Base-by-base conservation (phyloP, 64 coral and sea anemone species). In the Platygyra sinensis region DNA sequence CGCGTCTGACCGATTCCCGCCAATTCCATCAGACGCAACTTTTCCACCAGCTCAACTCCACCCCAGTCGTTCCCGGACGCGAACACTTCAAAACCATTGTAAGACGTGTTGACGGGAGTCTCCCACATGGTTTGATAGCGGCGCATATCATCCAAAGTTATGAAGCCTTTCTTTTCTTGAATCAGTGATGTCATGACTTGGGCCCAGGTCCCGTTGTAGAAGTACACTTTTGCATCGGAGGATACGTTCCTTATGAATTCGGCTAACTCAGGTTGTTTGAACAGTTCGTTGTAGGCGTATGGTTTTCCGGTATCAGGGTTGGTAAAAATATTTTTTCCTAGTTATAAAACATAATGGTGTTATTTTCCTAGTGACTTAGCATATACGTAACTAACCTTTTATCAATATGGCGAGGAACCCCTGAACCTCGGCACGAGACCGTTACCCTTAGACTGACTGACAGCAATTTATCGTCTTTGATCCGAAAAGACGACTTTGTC, bases 141-240 rank as follows among this genome's bases (percentile, higher is more conserved):
- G 49, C 27, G 52, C 39, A 96, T 86, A 31, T 96, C 95, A 39
- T 90, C 82, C 51, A 76, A 31, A 18, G 81, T 90, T 20, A 93
- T 80, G 60, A 93, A 89, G 50, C 95, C 95, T 76, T 93, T 93
- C 14, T 69, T 20, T 4, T 83, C 65, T 83, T 91, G 65, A 65
- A 96, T 86, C 52, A 88, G 57, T 10, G 67, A 60, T 17, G 91
- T 86, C 42, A 93, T 86, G 57, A 59, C 59, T 32, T 89, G 30
- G n/a, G 91, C 95, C 91, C 87, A 96, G 60, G 76, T 87, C 0
- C 95, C 95, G 42, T 87, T 93, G 78, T 96, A 96, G n/a, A 96
- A 90, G 61, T 93, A 93, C 27, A 91, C 91, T 30, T 87, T 88
- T 30, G 88, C 91, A 64, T 17, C 38, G 2, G 55, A 16, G 16